Conservation (phyloP, 92 coral and sea anemone species). For the Actinostola sp. region DNA sequence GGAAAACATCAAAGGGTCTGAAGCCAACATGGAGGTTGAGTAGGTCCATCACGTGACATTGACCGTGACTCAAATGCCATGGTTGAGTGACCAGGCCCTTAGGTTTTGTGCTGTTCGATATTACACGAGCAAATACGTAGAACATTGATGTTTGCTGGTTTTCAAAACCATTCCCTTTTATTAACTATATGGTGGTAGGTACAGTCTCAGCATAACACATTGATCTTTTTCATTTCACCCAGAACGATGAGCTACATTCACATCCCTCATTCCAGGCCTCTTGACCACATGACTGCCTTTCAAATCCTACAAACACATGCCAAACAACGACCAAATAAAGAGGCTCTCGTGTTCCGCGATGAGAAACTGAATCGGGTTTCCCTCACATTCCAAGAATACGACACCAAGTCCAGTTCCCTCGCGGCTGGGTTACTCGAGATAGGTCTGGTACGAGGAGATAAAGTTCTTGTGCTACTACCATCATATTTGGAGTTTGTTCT, state of each 20-base stretch:
- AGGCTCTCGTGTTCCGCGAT: conserved; percentile 22
- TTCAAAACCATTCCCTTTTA: too few species aligned
- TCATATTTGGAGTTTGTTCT: conserved; percentile 7
- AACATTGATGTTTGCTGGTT: too few species aligned
- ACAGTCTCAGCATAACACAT: not conserved
- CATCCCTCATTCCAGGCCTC: conserved; percentile 4
- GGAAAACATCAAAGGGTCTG: too few species aligned
- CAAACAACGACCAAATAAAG: conserved; percentile 8
- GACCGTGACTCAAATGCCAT: too few species aligned
- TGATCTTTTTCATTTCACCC: not conserved
- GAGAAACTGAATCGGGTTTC: conserved; percentile 9
- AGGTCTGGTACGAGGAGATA: conserved; percentile 28
- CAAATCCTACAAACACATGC: conserved; percentile 18
- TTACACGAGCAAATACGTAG: too few species aligned
- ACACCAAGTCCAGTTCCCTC: conserved; percentile 4
- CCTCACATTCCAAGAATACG: conserved; percentile 26
- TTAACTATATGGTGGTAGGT: too few species aligned
- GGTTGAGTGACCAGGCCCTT: too few species aligned
- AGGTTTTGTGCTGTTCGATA: too few species aligned
- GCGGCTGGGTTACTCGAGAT: conserved; percentile 20
- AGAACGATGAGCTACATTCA: conserved; percentile 29
- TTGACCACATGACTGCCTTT: conserved; percentile 18
- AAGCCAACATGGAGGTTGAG: too few species aligned
- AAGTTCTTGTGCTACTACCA: conserved; percentile 9
- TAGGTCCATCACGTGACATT: too few species aligned